Conservation (phyloP, 2,113 vertebrate species). For the Otocyon megalotis region DNA sequence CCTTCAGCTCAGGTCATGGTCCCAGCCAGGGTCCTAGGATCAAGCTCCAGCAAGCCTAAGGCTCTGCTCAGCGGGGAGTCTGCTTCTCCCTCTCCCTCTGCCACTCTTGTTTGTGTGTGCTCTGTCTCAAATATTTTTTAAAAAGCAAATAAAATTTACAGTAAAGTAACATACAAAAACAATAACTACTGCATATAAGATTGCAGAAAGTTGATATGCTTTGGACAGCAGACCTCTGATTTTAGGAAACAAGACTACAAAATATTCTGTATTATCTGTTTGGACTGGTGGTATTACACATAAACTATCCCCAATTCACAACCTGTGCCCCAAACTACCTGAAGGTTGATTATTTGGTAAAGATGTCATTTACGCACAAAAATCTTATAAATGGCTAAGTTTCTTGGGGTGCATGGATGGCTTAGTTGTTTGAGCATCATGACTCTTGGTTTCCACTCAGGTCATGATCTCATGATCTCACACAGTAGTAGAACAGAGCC, state of each 20-base stretch:
- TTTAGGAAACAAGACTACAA: neutral
- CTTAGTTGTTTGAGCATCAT: neutral
- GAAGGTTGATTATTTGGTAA: neutral
- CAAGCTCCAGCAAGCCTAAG: no score
- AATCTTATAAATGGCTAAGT: neutral
- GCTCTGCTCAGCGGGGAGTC: no score
- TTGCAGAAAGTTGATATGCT: neutral
- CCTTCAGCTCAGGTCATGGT: no score
- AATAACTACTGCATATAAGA: conserved; percentile 1
- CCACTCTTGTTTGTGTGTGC: no score
- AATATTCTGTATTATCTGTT: neutral
- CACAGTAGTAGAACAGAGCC: neutral
- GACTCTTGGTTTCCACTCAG: neutral
- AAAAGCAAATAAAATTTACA: neutral
- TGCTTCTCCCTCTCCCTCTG: no score
- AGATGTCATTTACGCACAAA: conserved; percentile 14
- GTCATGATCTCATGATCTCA: neutral
- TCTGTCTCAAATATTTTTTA: no score
- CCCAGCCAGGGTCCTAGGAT: no score
- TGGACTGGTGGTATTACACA: neutral
- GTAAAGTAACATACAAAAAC: neutral
- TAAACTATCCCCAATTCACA: neutral
- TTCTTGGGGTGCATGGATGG: neutral
- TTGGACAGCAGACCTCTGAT: neutral
- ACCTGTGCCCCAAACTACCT: conserved; percentile 23